These are phyloP conservation scores for Cotesia typhae DNA, from an alignment of 1,140 invertebrate genomes.

Conservation along the genomic window DNA sequence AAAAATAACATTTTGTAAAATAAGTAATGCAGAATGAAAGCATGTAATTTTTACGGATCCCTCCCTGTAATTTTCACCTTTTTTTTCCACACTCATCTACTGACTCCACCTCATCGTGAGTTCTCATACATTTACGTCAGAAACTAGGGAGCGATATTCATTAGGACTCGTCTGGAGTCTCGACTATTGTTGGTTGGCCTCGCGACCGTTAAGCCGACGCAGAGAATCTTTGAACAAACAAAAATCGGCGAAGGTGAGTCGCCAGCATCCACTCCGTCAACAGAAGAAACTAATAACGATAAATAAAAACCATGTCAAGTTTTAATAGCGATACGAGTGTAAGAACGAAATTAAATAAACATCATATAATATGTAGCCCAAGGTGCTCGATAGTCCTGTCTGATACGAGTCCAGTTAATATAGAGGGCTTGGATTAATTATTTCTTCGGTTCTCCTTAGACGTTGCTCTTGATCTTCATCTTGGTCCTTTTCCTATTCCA, in stretches of 20 bases:
- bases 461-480: neutral
- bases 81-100: too few relatives aligned
- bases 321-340: too few relatives aligned
- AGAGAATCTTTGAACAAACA: neutral
- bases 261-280: neutral
- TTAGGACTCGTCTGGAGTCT: conserved; percentile 38
- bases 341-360: neutral
- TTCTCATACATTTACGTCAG: conserved; percentile 44
- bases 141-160: conserved; percentile 42
- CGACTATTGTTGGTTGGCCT: conserved; percentile 2
- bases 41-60: too few relatives aligned
- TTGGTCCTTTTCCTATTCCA: neutral
- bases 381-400: conserved; percentile 18
- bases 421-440: conserved; percentile 30
- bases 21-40: too few relatives aligned
- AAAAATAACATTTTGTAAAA: too few relatives aligned
- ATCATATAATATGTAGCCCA: neutral
- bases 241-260: neutral
- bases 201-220: conserved; percentile 29
- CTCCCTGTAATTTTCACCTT: too few relatives aligned
- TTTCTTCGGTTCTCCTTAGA: conserved; percentile 12
- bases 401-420: neutral
- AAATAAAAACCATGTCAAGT: conserved; percentile 10
- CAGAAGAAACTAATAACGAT: conserved; percentile 6
- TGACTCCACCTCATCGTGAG: neutral